Evolutionary conservation across 1,140 invertebrate species (phyloP), one percentile per base, ranked within the genome.

Genomic region (Nilaparvata lugens): DNA sequence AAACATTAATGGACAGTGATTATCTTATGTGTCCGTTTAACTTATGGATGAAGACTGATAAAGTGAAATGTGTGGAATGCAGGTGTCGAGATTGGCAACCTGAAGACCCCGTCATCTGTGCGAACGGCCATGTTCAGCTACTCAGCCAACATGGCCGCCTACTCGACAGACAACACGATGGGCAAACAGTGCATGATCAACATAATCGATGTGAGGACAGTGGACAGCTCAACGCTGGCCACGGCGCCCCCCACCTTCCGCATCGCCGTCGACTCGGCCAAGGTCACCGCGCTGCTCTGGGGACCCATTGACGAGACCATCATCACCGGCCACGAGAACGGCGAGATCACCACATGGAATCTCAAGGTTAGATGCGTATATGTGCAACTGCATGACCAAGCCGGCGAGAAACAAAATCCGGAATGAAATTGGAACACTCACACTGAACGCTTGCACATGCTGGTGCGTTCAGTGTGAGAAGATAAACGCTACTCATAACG

Each of bases 291-390:
- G 0, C 83, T 95, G 74, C 74, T 95, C 9, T 98, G 95, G 95
- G 94, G 94, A 45, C 83, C 85, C 25, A 75, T 95, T 19, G 95
- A 98, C 75, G 89, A 97, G 72, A 87, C 82, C 23, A 83, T 98
- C 16, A 87, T 98, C 28, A 94, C 93, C 57, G 95, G 95, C 0
- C 93, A 97, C 75, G 95, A 97, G 75, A 89, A 91, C 76, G 95
- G 96, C 28, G 88, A 91, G 68, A 80, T 98, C 56, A 84, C 81
- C 45, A 86, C 91, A 67, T 98, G 93, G 92, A 95, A 99, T 74
- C 75, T 94, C 0, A 86, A 87, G 73, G 89, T 88, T 78, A 71
- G 75, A n/a, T n/a, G n/a, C n/a, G n/a, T n/a, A n/a, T n/a, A n/a
- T n/a, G n/a, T n/a, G n/a, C n/a, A n/a, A n/a, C n/a, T n/a, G n/a